Percentiles rank a stretch among this genome's conserved stretches.
phyloP scores from a whole-genome alignment of 2,113 vertebrate genomes.

The Lophochroa leadbeateri region DNA sequence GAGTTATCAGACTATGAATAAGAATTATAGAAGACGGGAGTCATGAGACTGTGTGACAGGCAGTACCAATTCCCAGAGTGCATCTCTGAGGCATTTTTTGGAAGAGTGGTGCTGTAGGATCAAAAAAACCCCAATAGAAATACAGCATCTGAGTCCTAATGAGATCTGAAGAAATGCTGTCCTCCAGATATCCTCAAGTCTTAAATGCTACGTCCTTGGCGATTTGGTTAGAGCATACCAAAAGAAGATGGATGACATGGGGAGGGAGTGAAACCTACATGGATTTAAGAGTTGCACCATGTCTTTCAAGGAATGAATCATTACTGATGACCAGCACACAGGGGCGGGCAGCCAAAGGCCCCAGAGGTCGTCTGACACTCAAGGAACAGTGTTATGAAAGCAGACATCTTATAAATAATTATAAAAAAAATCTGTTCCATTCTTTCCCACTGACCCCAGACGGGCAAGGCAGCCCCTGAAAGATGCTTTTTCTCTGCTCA shows the following conservation, averaged over 20 bases:
- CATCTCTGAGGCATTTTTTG: neutral
- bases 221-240: neutral
- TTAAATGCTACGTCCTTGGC: neutral
- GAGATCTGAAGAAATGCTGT: neutral
- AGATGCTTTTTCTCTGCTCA: constrained; percentile 38
- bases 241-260: neutral
- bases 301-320: constrained; percentile 43
- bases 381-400: constrained; percentile 67
- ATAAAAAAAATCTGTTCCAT: constrained; percentile 77
- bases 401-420: constrained; percentile 84
- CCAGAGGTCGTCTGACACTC: constrained; percentile 67
- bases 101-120: neutral
- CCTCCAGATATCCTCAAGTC: neutral
- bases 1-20: neutral
- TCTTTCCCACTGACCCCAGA: constrained; percentile 66
- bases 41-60: neutral
- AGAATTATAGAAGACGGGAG: neutral
- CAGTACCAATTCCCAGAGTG: neutral
- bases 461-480: constrained; percentile 49
- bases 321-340: constrained; percentile 66
- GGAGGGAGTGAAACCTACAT: neutral
- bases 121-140: neutral
- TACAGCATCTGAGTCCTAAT: neutral
- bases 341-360: constrained; percentile 38
- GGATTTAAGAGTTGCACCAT: neutral